Base-by-base conservation (phyloP, 2,113 vertebrate species). In the Triplophysa dalaica region DNA sequence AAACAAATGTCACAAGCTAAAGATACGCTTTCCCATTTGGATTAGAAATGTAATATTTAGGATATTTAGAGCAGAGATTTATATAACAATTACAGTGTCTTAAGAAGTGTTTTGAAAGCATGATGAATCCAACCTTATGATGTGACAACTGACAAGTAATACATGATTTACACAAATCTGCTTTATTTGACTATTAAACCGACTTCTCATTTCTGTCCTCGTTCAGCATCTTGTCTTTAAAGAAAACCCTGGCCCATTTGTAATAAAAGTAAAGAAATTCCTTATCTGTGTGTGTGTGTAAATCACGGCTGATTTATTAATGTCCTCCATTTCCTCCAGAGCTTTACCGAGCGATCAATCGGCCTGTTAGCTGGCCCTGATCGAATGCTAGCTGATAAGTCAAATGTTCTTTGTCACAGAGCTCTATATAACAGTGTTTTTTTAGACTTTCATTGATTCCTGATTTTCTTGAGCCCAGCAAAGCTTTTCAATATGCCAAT, bases 381-480 rank as follows among this genome's bases (percentile, higher is more conserved):
- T 89, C 80, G 87, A 90, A 91, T 74, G 54, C 24, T 22, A 26
- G 68, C 84, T 77, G 64, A 79, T 82, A 86, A 87, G 76, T 85
- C 79, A 83, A 87, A 88, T 79, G 83, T 82, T 67, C 70, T 84
- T 86, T 66, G 50, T 86, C 83, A 85, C 77, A 78, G 54, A 77
- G 65, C 50, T 68, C 70, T 83, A 79, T 86, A 87, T 68, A 88
- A 88, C 83, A 76, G 63, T 80, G 56, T 79, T 87, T 86, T 43
- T 74, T 85, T 83, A 67, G 81, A 80, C 79, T 85, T 81, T 69
- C 67, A 88, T 89, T 63, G 84, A 88, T 90, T 85, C 77, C 78
- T 82, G 76, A 75, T 87, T 87, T 88, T 83, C 63, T 65, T 11
- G 79, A 21, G 82, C 82, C 87, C 83, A 89, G 86, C 86, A 87